Evolutionary conservation across 92 coral and sea anemone species (phyloP).

Genomic region (Epizoanthus stellaris): DNA sequence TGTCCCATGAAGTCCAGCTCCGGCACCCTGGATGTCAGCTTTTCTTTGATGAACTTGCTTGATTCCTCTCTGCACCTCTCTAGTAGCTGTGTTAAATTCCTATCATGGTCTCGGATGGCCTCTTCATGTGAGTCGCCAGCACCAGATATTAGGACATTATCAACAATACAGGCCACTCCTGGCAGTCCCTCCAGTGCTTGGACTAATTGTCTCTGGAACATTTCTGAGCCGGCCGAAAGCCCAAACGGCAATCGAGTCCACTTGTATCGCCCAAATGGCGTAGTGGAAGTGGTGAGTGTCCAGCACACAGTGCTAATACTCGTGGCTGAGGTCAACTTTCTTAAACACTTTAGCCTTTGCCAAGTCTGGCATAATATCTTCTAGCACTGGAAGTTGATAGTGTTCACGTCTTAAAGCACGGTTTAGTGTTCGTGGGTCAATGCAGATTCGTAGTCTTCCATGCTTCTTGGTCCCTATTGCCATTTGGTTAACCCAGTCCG

Average conservation of each 20-base stretch:
- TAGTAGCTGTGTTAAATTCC: background rate
- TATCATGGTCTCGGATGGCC: constrained; percentile 18
- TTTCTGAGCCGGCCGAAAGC: background rate
- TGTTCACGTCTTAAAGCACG: constrained; percentile 6
- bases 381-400: constrained; percentile 23
- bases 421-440: constrained; percentile 1
- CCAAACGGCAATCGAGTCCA: constrained; percentile 19
- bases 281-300: constrained; percentile 2
- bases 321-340: background rate
- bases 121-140: constrained; percentile 27
- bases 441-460: constrained; percentile 18
- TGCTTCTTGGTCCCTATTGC: constrained; percentile 28
- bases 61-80: constrained; percentile 13
- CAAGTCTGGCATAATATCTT: constrained; percentile 14
- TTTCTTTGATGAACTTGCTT: background rate
- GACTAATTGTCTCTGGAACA: constrained; percentile 18
- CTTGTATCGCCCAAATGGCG: constrained; percentile 29
- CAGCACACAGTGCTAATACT: background rate
- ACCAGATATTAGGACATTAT: constrained; percentile 15
- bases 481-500: constrained; percentile 39
- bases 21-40: constrained; percentile 4
- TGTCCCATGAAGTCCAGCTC: constrained; percentile 15
- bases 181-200: constrained; percentile 45
- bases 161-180: constrained; percentile 21
- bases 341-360: constrained; percentile 1